These are phyloP conservation scores for Chlamydotis undulata DNA, from an alignment of 2,113 vertebrate species.

Conservation along the genomic window DNA sequence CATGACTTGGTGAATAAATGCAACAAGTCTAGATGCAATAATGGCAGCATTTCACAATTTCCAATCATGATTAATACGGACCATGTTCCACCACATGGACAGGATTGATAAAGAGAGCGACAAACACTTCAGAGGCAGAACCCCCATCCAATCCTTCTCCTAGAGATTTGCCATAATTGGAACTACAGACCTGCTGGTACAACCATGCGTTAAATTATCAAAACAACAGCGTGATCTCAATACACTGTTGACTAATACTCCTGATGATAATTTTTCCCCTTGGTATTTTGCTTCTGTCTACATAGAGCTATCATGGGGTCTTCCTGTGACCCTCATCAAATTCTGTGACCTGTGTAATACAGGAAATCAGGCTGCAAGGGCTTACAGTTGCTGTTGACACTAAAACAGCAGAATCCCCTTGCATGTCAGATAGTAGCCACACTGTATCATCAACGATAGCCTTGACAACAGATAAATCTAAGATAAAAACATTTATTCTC, in stretches of 20 bases:
- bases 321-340: conserved; percentile 13
- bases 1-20: background rate
- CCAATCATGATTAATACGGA: background rate
- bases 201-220: background rate
- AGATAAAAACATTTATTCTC: background rate
- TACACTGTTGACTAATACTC: background rate
- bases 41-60: background rate
- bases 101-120: background rate
- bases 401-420: background rate
- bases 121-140: background rate
- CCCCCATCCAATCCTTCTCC: background rate
- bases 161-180: background rate
- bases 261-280: background rate
- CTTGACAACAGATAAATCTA: background rate
- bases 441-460: background rate
- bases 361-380: conserved; percentile 1
- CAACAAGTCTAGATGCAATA: background rate
- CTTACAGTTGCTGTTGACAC: background rate
- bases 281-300: conserved; percentile 18
- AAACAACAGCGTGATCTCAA: background rate
- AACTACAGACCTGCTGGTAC: background rate
- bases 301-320: background rate
- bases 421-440: background rate
- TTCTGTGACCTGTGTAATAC: conserved; percentile 32
- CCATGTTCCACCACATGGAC: background rate